Conservation (phyloP, 64 coral and sea anemone genomes). For the Hydrozoanthus tunicans region DNA sequence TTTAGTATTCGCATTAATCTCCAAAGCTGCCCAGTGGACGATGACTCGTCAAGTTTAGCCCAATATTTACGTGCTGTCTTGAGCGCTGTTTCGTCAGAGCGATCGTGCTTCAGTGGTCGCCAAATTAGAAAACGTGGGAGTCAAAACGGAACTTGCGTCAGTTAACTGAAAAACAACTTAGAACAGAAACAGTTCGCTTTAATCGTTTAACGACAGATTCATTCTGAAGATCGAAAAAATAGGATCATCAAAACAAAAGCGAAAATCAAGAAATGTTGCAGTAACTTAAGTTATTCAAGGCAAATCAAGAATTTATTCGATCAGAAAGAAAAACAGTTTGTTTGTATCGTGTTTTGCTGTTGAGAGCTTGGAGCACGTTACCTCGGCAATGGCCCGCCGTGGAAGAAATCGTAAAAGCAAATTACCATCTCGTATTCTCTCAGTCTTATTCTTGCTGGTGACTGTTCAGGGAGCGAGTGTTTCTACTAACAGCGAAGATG, state of each 20-base stretch:
- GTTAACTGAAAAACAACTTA: background rate
- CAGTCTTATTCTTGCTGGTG: background rate
- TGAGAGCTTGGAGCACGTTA: background rate
- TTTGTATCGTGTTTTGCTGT: background rate
- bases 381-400: background rate
- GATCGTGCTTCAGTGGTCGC: background rate
- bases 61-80: slow-evolving; percentile 3
- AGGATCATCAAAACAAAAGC: background rate
- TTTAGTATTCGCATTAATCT: background rate
- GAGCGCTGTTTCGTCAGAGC: background rate
- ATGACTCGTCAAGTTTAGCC: background rate
- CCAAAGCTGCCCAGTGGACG: background rate
- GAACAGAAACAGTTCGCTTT: background rate
- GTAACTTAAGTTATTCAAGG: background rate
- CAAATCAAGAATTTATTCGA: background rate
- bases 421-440: background rate
- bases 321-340: background rate
- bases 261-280: background rate
- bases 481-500: background rate
- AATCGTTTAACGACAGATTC: background rate
- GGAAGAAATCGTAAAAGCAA: background rate
- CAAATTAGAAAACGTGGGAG: background rate
- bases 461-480: background rate
- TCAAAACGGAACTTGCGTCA: slow-evolving; percentile 16
- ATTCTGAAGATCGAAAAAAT: background rate